These are phyloP conservation scores for Sitodiplosis mosellana DNA, from an alignment of 1,140 invertebrate genomes.

Conservation along the genomic window DNA sequence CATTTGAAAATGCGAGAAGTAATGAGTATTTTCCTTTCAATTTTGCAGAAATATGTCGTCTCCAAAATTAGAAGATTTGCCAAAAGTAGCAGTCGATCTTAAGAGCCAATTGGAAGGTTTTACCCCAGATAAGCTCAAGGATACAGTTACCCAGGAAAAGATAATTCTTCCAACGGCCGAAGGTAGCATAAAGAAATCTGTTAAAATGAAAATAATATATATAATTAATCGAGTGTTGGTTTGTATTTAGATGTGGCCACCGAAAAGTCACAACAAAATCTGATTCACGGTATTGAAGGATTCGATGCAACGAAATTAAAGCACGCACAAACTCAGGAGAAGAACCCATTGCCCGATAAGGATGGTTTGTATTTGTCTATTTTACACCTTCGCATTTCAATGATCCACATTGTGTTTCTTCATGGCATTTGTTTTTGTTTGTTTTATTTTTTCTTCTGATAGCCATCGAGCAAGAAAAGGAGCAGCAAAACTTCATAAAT, in stretches of 20 bases:
- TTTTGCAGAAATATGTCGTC: constrained; percentile 15
- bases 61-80: constrained; percentile 70
- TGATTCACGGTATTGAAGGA: constrained; percentile 67
- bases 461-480: constrained; percentile 77
- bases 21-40: not conserved
- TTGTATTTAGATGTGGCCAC: constrained; percentile 54
- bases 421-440: not conserved
- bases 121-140: constrained; percentile 63
- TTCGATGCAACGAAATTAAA: constrained; percentile 71
- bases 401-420: not conserved
- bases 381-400: not conserved
- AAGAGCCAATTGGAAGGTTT: constrained; percentile 78
- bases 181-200: constrained; percentile 38
- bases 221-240: not conserved
- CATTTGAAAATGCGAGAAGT: too few relatives aligned
- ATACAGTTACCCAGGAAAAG: constrained; percentile 70
- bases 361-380: constrained; percentile 45
- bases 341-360: constrained; percentile 85
- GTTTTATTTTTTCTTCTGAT: constrained; percentile 16
- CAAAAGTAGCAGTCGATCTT: constrained; percentile 69
- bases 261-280: constrained; percentile 69
- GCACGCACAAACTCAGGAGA: constrained; percentile 82
- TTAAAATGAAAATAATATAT: not conserved
- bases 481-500: constrained; percentile 64
- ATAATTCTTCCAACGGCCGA: constrained; percentile 70